phyloP scores from a whole-genome alignment of 2,797 vertebrate species.

The Anabacerthia variegaticeps region DNA sequence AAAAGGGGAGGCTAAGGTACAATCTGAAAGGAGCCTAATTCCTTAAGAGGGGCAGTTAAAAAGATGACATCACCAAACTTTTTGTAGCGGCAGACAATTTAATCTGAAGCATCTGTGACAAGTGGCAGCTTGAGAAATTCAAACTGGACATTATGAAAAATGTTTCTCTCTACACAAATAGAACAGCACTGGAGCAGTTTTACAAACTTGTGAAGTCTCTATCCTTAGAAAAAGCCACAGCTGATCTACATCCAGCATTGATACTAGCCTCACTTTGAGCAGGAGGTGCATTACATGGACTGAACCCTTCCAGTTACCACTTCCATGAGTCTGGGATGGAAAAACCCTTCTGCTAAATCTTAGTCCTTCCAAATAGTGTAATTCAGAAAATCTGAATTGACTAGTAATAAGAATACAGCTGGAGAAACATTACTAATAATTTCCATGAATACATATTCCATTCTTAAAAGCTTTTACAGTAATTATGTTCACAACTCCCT shows the following conservation, averaged over 20 bases:
- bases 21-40: neutral
- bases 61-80: neutral
- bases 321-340: neutral
- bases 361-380: neutral
- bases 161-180: neutral
- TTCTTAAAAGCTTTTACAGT: neutral
- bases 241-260: neutral
- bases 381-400: neutral
- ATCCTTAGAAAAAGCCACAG: neutral
- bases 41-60: neutral
- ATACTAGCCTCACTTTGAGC: neutral
- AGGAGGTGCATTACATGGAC: neutral
- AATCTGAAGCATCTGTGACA: neutral
- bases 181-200: neutral
- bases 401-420: neutral
- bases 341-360: rapidly evolving
- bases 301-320: neutral
- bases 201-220: neutral
- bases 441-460: neutral
- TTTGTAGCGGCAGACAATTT: neutral
- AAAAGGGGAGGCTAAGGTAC: neutral
- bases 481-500: neutral
- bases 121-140: neutral
- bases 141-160: neutral
- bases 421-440: neutral